A percentile compares a stretch with the other conserved stretches of the same genome.
These are phyloP conservation scores for Palaemon carinicauda DNA, from an alignment of 1,140 invertebrate species.

Conservation along the genomic window DNA sequence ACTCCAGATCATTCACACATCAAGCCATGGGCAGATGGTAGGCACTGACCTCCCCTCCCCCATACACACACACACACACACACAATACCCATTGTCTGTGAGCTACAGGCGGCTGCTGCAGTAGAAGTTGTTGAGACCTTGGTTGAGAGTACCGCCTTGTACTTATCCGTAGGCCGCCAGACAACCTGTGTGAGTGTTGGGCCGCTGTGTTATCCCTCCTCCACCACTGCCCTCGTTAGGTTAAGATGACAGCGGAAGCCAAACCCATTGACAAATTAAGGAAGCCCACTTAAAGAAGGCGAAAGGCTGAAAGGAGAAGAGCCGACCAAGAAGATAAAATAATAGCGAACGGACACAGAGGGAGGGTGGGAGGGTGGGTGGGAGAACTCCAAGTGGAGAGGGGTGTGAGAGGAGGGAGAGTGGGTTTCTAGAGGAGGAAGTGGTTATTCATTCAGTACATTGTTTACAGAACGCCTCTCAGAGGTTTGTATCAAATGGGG, in stretches of 20 bases:
- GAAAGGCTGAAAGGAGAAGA: not conserved
- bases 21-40: too few relatives aligned
- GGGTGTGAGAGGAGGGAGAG: not conserved
- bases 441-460: not conserved
- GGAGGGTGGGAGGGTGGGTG: not conserved
- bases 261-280: conserved; percentile 52
- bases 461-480: too few relatives aligned
- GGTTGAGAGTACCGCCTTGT: not conserved
- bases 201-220: not conserved
- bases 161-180: too few relatives aligned
- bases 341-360: not conserved
- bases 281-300: conserved; percentile 21
- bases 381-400: too few relatives aligned
- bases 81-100: not conserved
- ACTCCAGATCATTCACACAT: too few relatives aligned
- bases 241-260: conserved; percentile 37
- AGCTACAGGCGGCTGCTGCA: not conserved
- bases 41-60: too few relatives aligned
- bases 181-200: not conserved
- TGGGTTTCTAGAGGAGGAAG: not conserved
- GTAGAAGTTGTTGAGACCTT: not conserved
- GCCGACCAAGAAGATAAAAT: not conserved
- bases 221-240: conserved; percentile 31
- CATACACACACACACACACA: not conserved
- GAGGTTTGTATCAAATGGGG: too few relatives aligned